Percentiles rank a stretch among this genome's conserved stretches.
phyloP scores from a whole-genome alignment of 1,140 invertebrate genomes.

The Hycleus cichorii region DNA sequence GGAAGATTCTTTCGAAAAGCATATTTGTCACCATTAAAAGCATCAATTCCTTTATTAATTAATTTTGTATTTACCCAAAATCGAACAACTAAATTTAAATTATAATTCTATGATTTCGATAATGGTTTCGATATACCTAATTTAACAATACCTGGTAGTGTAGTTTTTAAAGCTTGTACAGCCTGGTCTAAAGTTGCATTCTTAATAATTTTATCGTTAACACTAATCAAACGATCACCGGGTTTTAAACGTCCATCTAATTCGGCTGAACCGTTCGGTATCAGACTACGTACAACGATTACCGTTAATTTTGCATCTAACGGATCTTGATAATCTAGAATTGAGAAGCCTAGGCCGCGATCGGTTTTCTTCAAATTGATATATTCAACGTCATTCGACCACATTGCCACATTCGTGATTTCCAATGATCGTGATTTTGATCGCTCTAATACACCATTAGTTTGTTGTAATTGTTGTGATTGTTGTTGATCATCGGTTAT shows the following conservation, averaged over 20 bases:
- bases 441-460: slow-evolving; percentile 43
- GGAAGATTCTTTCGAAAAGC: too few relatives aligned
- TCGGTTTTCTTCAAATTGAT: slow-evolving; percentile 84
- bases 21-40: too few relatives aligned
- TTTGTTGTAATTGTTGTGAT: too few relatives aligned
- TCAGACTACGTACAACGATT: slow-evolving; percentile 88
- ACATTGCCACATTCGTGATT: slow-evolving; percentile 84
- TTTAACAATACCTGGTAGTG: slow-evolving; percentile 70
- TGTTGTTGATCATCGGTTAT: slow-evolving; percentile 37
- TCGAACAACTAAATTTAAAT: too few relatives aligned
- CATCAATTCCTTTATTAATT: too few relatives aligned
- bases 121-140: slow-evolving; percentile 83
- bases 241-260: slow-evolving; percentile 82
- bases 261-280: slow-evolving; percentile 86
- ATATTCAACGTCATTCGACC: slow-evolving; percentile 81
- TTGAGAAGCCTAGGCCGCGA: slow-evolving; percentile 88
- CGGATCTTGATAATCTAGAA: slow-evolving; percentile 90
- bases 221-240: slow-evolving; percentile 59
- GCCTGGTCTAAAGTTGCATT: slow-evolving; percentile 86
- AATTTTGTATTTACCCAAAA: too few relatives aligned
- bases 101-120: too few relatives aligned
- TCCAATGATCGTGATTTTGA: slow-evolving; percentile 87
- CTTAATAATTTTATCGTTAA: slow-evolving; percentile 50
- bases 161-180: slow-evolving; percentile 81
- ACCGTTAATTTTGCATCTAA: slow-evolving; percentile 82